phyloP scores from a whole-genome alignment of 2,888 invertebrate species.

The Hydropsyche betteni region DNA sequence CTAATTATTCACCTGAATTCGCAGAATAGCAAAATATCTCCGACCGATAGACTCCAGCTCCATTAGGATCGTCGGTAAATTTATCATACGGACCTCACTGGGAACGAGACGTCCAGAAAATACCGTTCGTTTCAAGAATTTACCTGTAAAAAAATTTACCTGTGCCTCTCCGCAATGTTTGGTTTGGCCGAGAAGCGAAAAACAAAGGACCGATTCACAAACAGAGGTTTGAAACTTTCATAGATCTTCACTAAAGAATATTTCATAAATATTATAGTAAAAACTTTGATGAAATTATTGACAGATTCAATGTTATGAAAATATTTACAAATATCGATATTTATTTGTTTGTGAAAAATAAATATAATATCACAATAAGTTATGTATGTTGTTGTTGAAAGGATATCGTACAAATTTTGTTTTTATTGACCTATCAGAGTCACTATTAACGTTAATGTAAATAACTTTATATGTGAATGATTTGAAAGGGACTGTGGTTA shows the following conservation, averaged over 20 bases:
- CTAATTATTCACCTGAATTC: slow-evolving; percentile 7
- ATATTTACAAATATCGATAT: no score
- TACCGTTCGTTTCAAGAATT: slow-evolving; percentile 26
- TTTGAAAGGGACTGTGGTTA: slow-evolving; percentile 20
- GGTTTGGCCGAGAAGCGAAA: slow-evolving; percentile 26
- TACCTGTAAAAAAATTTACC: slow-evolving; percentile 35
- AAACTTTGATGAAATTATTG: no score
- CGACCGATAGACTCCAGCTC: slow-evolving; percentile 4
- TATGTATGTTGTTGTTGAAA: no score
- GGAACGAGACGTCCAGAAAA: slow-evolving; percentile 7
- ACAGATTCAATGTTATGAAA: no score
- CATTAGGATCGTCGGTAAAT: slow-evolving; percentile 20
- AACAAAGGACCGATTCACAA: slow-evolving; percentile 33
- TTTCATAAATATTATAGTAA: no score
- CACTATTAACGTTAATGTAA: no score
- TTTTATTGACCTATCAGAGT: no score
- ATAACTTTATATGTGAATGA: no score
- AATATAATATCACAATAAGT: no score
- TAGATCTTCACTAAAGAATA: not conserved
- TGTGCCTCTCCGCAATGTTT: slow-evolving; percentile 35
- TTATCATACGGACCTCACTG: slow-evolving; percentile 8
- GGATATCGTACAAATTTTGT: no score
- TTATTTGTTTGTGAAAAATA: no score
- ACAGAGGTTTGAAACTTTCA: slow-evolving; percentile 18
- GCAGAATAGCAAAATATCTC: slow-evolving; percentile 21